Percentiles rank a stretch among this genome's conserved stretches.
These are phyloP conservation scores for Aplysina aerophoba DNA, from an alignment of 37 sponge, comb jelly and placozoan genomes.

Conservation along the genomic window DNA sequence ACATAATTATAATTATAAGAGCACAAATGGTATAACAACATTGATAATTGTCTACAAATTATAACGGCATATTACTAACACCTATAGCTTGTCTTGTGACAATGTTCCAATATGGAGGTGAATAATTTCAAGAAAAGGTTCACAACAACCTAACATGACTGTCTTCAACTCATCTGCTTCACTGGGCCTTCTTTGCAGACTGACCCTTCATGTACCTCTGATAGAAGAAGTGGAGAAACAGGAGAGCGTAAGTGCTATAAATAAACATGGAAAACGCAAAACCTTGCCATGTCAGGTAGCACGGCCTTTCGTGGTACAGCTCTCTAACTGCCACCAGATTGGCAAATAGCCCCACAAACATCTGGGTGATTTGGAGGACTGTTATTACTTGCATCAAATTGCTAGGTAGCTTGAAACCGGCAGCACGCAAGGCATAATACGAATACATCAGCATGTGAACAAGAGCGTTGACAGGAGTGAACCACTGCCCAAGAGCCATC, in stretches of 20 bases:
- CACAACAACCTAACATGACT: too few species aligned
- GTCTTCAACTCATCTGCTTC: too few species aligned
- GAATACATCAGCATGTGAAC: slow-evolving; percentile 86
- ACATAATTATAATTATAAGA: too few species aligned
- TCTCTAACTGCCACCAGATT: neutral
- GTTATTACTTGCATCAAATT: slow-evolving; percentile 49
- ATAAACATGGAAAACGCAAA: slow-evolving; percentile 46
- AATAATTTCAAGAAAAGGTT: too few species aligned
- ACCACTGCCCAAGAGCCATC: slow-evolving; percentile 55
- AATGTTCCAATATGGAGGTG: too few species aligned
- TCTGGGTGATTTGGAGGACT: slow-evolving; percentile 70
- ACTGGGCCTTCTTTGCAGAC: too few species aligned
- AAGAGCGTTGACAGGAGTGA: slow-evolving; percentile 52
- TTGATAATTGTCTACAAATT: too few species aligned
- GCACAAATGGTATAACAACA: too few species aligned
- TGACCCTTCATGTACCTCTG: slow-evolving; percentile 35
- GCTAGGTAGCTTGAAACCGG: slow-evolving; percentile 44
- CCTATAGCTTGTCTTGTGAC: too few species aligned
- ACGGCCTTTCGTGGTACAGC: neutral
- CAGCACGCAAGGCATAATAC: slow-evolving; percentile 72
- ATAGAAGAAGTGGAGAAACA: slow-evolving; percentile 77
- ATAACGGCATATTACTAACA: too few species aligned
- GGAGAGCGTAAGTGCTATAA: slow-evolving; percentile 68
- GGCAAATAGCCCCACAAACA: slow-evolving; percentile 54
- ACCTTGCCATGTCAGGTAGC: neutral